Percentiles rank a stretch among this genome's conserved stretches.
These are phyloP conservation scores for Apotomis turbidana DNA, from an alignment of 2,888 invertebrate genomes.

Conservation along the genomic window DNA sequence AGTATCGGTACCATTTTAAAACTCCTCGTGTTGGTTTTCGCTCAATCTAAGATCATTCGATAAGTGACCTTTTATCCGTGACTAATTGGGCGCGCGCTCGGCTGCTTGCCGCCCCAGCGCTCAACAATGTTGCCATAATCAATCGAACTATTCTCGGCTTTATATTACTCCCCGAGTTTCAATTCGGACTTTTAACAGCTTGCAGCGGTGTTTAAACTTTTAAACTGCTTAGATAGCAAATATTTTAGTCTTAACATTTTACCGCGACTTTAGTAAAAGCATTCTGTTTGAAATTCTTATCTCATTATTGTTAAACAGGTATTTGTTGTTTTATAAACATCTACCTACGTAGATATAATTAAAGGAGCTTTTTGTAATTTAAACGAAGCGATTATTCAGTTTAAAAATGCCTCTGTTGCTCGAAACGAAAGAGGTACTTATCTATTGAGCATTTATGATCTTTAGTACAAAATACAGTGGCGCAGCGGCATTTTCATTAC, in stretches of 20 bases:
- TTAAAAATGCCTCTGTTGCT: background rate
- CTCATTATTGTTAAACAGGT: background rate
- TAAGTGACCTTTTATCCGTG: slow-evolving; percentile 68
- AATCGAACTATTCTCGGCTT: slow-evolving; percentile 53
- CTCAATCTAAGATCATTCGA: slow-evolving; percentile 48
- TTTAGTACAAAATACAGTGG: slow-evolving; percentile 4
- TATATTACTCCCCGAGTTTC: slow-evolving; percentile 40
- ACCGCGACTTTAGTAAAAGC: slow-evolving; percentile 19
- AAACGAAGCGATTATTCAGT: too few relatives aligned
- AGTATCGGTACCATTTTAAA: background rate
- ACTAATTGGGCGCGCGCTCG: slow-evolving; percentile 65
- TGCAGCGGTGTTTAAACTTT: slow-evolving; percentile 39
- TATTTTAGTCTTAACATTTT: slow-evolving; percentile 35
- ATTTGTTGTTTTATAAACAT: background rate
- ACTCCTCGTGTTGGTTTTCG: slow-evolving; percentile 60
- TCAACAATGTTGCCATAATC: slow-evolving; percentile 57
- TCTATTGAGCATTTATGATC: slow-evolving; percentile 9
- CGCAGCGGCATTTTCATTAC: slow-evolving; percentile 32
- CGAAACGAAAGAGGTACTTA: background rate
- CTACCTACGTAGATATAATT: background rate
- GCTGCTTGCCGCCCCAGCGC: slow-evolving; percentile 40
- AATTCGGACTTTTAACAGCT: slow-evolving; percentile 38
- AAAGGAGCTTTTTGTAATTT: too few relatives aligned
- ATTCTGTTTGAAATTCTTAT: slow-evolving; percentile 21
- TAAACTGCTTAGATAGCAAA: slow-evolving; percentile 36